Evolutionary conservation across 2,797 vertebrate species (phyloP).

Genomic region (Peromyscus aztecus): DNA sequence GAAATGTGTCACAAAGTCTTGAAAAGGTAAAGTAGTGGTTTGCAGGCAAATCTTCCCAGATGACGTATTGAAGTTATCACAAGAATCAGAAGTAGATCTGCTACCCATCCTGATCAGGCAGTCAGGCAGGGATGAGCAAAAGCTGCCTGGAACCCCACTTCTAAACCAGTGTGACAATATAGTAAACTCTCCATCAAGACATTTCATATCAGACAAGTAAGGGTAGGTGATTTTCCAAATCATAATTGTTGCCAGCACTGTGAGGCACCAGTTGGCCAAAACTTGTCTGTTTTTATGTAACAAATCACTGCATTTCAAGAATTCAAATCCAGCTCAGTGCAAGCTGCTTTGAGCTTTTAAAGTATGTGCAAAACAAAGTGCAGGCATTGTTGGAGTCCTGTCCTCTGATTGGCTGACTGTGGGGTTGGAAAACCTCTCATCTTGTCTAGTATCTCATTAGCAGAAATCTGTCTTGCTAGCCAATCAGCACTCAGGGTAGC

Average conservation of each 20-base stretch:
- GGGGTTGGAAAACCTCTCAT: conserved; percentile 78
- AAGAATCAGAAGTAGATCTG: conserved; percentile 55
- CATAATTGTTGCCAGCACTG: conserved; percentile 83
- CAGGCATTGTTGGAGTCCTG: conserved; percentile 66
- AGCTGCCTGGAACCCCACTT: background rate
- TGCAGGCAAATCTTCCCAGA: conserved; percentile 76
- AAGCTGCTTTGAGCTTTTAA: conserved; percentile 77
- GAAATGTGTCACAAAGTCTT: conserved; percentile 63
- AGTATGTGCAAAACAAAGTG: conserved; percentile 69
- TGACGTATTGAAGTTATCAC: conserved; percentile 62
- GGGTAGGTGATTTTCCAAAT: conserved; percentile 69
- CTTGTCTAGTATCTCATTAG: conserved; percentile 72
- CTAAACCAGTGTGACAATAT: conserved; percentile 66
- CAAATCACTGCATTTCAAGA: conserved; percentile 78
- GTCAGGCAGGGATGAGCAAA: conserved; percentile 71
- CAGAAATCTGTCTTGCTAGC: conserved; percentile 67
- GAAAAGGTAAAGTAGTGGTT: conserved; percentile 66
- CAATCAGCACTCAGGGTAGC: conserved; percentile 48
- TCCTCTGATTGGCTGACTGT: conserved; percentile 77
- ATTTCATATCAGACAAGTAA: conserved; percentile 58
- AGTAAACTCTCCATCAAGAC: conserved; percentile 69
- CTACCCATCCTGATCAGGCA: conserved; percentile 41
- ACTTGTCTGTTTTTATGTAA: conserved; percentile 73
- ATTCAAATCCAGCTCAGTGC: conserved; percentile 77
- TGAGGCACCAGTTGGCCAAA: conserved; percentile 67